phyloP scores from a whole-genome alignment of 2,797 vertebrate genomes.

The Diceros bicornis region DNA sequence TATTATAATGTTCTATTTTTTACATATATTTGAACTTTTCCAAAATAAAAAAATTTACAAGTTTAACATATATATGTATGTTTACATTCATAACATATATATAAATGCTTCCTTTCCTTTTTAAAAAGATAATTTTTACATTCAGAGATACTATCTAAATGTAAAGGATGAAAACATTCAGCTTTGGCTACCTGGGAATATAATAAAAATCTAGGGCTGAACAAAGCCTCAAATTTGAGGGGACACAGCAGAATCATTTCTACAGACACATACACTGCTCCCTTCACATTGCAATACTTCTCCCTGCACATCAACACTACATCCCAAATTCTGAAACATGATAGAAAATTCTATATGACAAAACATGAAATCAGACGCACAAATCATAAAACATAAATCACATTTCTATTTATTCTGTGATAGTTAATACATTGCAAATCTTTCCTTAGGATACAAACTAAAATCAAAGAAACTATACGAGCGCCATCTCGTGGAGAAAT shows the following conservation, averaged over 20 bases:
- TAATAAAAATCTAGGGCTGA: constrained; percentile 27
- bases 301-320: background rate
- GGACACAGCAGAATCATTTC: background rate
- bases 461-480: constrained; percentile 43
- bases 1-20: constrained; percentile 5
- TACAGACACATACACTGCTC: background rate
- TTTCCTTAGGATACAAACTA: constrained; percentile 31
- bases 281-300: constrained; percentile 17
- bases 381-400: constrained; percentile 65
- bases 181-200: background rate
- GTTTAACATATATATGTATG: background rate
- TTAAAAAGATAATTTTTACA: constrained; percentile 38
- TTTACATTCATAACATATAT: background rate
- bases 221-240: constrained; percentile 5
- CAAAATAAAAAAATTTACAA: background rate
- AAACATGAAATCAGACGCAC: constrained; percentile 42
- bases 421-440: constrained; percentile 31
- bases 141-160: constrained; percentile 20
- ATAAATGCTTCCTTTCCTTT: background rate
- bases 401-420: constrained; percentile 62
- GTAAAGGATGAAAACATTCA: constrained; percentile 61
- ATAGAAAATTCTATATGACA: constrained; percentile 24
- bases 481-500: constrained; percentile 56
- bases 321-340: constrained; percentile 55
- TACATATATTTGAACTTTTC: background rate